These are phyloP conservation scores for Resseliella maxima DNA, from an alignment of 2,888 invertebrate species.

Conservation along the genomic window DNA sequence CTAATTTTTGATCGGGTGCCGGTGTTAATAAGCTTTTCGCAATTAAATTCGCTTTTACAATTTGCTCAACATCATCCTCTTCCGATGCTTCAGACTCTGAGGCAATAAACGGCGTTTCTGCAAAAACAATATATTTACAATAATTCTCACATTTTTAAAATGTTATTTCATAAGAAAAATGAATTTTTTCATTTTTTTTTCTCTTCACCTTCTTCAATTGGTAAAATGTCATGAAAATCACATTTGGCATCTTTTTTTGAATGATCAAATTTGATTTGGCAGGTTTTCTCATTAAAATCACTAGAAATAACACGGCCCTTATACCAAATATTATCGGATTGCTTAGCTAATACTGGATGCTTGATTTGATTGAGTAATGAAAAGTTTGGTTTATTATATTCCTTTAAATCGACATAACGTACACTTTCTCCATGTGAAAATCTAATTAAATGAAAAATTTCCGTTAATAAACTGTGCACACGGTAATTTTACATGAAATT, in stretches of 20 bases:
- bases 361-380: constrained; percentile 73
- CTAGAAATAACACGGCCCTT: constrained; percentile 65
- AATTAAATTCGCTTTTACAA: constrained; percentile 67
- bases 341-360: constrained; percentile 79
- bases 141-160: too few relatives aligned
- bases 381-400: constrained; percentile 84
- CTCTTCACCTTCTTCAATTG: constrained; percentile 63
- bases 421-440: constrained; percentile 87
- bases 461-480: too few relatives aligned
- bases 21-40: constrained; percentile 72
- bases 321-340: constrained; percentile 77
- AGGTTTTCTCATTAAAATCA: constrained; percentile 68
- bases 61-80: constrained; percentile 64
- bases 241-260: constrained; percentile 65
- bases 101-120: constrained; percentile 37
- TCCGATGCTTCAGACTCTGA: constrained; percentile 59
- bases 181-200: not conserved
- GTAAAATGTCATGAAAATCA: constrained; percentile 73
- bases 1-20: constrained; percentile 73
- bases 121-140: too few relatives aligned
- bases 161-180: too few relatives aligned
- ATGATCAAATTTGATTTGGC: constrained; percentile 65
- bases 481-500: not conserved
- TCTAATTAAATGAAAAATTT: constrained; percentile 63
- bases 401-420: constrained; percentile 75